Evolutionary conservation across 2,888 invertebrate genomes (phyloP).

Genomic region (Sclerodermus sp.): DNA sequence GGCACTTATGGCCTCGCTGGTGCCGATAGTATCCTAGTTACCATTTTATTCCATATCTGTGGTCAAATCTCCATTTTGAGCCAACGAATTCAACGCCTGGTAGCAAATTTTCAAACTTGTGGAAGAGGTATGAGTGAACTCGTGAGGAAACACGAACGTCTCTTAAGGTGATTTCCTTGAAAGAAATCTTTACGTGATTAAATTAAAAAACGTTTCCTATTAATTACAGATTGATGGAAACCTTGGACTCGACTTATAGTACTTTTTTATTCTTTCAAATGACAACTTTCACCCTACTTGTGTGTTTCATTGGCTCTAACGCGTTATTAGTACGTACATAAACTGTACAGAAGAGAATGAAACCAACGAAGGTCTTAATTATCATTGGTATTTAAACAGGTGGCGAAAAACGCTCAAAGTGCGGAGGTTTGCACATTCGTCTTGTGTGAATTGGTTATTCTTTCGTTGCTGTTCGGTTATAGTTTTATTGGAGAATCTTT

Average conservation of each 20-base stretch:
- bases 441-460: neutral
- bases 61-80: neutral
- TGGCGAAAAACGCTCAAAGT: neutral
- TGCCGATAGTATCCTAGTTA: neutral
- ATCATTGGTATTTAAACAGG: no score
- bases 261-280: no score
- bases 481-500: neutral
- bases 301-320: no score
- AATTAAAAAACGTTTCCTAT: no score
- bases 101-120: neutral
- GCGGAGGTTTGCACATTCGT: neutral
- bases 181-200: no score
- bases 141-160: neutral
- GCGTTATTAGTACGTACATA: no score
- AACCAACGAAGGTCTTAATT: no score
- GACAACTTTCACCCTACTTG: no score
- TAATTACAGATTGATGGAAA: no score
- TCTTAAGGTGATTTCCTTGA: no score
- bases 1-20: neutral
- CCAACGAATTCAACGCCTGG: neutral
- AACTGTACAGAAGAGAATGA: no score
- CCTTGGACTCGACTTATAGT: no score
- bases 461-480: neutral
- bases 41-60: neutral
- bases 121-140: neutral